Conservation (phyloP, 2,888 invertebrate genomes). For the Xanthorhoe spadicearia region DNA sequence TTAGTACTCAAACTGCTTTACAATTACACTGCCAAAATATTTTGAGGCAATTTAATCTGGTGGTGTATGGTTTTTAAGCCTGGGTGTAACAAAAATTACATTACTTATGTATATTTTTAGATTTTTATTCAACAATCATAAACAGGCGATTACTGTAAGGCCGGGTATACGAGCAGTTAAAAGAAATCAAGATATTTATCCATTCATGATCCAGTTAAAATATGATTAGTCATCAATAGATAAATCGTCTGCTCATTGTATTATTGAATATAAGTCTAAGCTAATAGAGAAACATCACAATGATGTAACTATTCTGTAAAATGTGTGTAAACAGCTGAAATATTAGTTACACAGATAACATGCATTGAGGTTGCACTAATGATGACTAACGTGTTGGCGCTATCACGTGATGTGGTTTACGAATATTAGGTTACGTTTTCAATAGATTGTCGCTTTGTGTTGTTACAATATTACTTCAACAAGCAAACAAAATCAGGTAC, state of each 20-base stretch:
- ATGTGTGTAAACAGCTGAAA: slow-evolving; percentile 38
- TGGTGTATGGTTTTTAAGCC: no score
- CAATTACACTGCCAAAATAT: no score
- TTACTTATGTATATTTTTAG: background rate
- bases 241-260: background rate
- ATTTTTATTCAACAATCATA: background rate
- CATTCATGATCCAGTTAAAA: background rate
- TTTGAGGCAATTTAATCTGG: no score
- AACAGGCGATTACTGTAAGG: no score
- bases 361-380: slow-evolving; percentile 49
- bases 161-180: no score
- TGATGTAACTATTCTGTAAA: slow-evolving; percentile 18
- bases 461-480: background rate
- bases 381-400: slow-evolving; percentile 50
- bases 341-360: slow-evolving; percentile 45
- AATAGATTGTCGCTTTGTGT: background rate
- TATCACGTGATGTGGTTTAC: slow-evolving; percentile 49
- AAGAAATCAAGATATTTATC: no score
- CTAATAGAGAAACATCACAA: slow-evolving; percentile 5
- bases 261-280: background rate
- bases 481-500: no score
- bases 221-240: background rate
- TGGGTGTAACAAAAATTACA: background rate
- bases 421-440: slow-evolving; percentile 14
- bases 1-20: no score